Base-by-base conservation (phyloP, 1,140 invertebrate genomes). In the Heterodera schachtii region DNA sequence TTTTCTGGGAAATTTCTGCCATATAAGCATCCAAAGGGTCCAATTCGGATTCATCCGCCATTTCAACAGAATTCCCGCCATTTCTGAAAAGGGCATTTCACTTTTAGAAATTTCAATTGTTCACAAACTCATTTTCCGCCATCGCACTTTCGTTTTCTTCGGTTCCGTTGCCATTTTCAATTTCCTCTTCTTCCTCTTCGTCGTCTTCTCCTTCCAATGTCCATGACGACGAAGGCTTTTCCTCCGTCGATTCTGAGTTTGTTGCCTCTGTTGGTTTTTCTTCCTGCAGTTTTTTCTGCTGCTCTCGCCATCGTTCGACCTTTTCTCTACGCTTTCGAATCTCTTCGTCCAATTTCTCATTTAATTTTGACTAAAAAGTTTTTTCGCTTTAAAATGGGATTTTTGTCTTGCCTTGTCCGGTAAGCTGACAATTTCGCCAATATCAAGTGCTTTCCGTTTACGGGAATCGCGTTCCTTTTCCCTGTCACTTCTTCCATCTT, bases 21-120 rank as follows among this genome's bases (percentile, higher is more conserved):
- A 98, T 98, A 89, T 94, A 98, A 8, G 96, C 96, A 93, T 98
- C 96, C 7, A 98, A 91, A 16, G 96, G 95, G 92, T 98, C 96
- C 73, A 96, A 93, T 90, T 97, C 95, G 44, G 84, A 83, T 64
- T 88, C 79, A 76, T 70, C 60, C 11, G 13, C 57, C 57, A 19
- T 19, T 19, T 64, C 57, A 5, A 64, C 57, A 64, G 57, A 52
- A 52, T 8, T 52, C 49, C 49, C 49, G 31, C 31, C 31, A 31
- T 52, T 52, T 52, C 6, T 52, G 6, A 52, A 52, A 52, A 52
- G 6, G 49, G 6, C 49, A 52, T 13, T 64, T 64, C 19, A 2
- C 11, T 4, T 60, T 60, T 60, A 16, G 57, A 11, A 52, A 52
- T 19, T 19, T 64, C 41, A 8, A 31, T 31, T 31, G 31, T 31